phyloP scores from a whole-genome alignment of 2,888 invertebrate species.

The Acronicta leporina region DNA sequence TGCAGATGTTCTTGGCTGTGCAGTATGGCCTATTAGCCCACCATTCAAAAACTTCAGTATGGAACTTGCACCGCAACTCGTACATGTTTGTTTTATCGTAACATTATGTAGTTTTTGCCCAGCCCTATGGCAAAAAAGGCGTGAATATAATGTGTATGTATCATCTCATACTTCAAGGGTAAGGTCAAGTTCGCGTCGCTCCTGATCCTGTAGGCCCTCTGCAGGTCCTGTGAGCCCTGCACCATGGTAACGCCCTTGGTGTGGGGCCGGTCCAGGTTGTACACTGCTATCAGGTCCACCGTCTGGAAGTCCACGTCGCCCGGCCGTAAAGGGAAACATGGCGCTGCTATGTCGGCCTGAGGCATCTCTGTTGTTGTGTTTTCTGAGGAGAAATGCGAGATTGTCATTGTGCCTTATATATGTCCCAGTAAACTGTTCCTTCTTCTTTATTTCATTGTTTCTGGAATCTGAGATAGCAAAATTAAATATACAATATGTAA shows the following conservation, averaged over 20 bases:
- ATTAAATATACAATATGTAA: no score
- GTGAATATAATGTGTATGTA: no score
- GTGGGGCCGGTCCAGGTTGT: conserved; percentile 91
- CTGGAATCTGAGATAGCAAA: no score
- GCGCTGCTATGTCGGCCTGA: conserved; percentile 57
- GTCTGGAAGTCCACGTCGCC: conserved; percentile 94
- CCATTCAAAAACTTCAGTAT: no score
- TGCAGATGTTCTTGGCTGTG: no score
- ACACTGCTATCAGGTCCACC: conserved; percentile 94
- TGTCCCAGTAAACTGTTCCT: no score
- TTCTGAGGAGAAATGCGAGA: conserved; percentile 56
- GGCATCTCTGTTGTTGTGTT: conserved; percentile 62
- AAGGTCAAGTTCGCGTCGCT: conserved; percentile 92
- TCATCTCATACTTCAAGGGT: conserved; percentile 91
- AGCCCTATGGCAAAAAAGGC: no score
- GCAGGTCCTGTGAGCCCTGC: conserved; percentile 93
- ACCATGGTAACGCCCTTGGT: conserved; percentile 92
- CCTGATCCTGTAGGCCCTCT: conserved; percentile 94
- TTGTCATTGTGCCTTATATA: background rate
- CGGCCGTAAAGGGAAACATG: conserved; percentile 80
- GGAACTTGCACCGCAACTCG: no score
- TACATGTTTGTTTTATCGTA: no score
- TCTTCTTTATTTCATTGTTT: no score
- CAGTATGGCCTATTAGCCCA: no score
- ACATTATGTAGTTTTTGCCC: no score